Base-by-base conservation (phyloP, 2,797 vertebrate genomes). In the Rhodeus uyekii region DNA sequence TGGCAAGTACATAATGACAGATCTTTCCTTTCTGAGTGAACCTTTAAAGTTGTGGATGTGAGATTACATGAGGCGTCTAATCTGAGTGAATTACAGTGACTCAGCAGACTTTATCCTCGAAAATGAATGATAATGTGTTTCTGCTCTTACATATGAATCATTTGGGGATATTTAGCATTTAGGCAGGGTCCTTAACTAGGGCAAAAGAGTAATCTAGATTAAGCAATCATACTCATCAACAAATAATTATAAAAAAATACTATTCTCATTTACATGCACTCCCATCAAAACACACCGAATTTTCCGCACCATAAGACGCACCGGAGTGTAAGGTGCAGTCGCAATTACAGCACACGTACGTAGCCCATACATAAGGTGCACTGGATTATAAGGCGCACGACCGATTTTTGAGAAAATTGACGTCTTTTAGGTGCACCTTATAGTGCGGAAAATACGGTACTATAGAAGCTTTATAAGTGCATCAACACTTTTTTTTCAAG, bases 61-160 rank as follows among this genome's bases (percentile, higher is more conserved):
- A 64, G 44, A 68, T 80, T 78, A 53, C 53, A 61, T 72, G 46
- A 84, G 76, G 64, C n/a, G 27, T 78, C 19, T 50, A 81, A 67
- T 81, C 78, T 48, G 68, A 65, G 29, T 16, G 38, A 67, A 83
- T 76, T 76, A 81, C 63, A 78, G n/a, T 83, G 84, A 84, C 83
- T 83, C 81, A 78, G 74, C 75, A 83, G 68, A 58, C 46, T 80
- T 39, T 29, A 44, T 64, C 7, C 46, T 42, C 8, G 10, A 24
- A 69, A 63, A 34, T 19, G 2, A 22, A 46, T 39, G 7, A 27
- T 14, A 60, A 73, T 22, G 50, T 61, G 7, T 24, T 27, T 42
- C 29, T 81, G 18, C 38, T 48, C n/a, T 19, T 61, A 81, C 61
- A 29, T 7, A 60, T 2, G 2, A 60, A 60, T 7, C 4, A 58